These are phyloP conservation scores for Tauraco hartlaubi DNA, from an alignment of 2,797 vertebrate species.

Conservation along the genomic window DNA sequence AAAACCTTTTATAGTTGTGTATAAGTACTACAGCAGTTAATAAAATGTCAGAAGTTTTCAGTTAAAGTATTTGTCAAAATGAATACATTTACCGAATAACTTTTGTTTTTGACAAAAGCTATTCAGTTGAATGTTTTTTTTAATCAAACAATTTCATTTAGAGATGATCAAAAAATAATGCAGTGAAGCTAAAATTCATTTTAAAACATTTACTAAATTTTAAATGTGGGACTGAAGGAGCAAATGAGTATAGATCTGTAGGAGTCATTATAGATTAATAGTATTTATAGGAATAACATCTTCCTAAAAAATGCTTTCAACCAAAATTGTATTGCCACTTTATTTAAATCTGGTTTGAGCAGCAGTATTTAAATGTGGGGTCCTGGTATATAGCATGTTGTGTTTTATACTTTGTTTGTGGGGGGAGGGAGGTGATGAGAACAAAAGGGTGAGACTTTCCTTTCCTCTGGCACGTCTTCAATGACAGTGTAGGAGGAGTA, in stretches of 20 bases:
- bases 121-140: not conserved
- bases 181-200: not conserved
- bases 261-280: not conserved
- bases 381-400: not conserved
- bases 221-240: not conserved
- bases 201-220: not conserved
- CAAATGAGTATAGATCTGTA: not conserved
- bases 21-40: not conserved
- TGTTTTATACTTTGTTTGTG: not conserved
- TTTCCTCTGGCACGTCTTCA: slow-evolving; percentile 37
- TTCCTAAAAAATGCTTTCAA: not conserved
- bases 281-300: not conserved
- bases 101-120: not conserved
- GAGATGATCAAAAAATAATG: not conserved
- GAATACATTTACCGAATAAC: not conserved
- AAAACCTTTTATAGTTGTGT: not conserved
- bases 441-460: not conserved
- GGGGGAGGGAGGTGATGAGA: not conserved
- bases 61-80: not conserved
- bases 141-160: not conserved
- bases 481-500: slow-evolving; percentile 26
- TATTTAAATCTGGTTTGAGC: not conserved
- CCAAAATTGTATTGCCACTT: not conserved
- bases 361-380: not conserved
- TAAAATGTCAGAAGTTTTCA: not conserved